Conservation (phyloP, 2,797 vertebrate genomes). For the Centroberyx gerrardi region DNA sequence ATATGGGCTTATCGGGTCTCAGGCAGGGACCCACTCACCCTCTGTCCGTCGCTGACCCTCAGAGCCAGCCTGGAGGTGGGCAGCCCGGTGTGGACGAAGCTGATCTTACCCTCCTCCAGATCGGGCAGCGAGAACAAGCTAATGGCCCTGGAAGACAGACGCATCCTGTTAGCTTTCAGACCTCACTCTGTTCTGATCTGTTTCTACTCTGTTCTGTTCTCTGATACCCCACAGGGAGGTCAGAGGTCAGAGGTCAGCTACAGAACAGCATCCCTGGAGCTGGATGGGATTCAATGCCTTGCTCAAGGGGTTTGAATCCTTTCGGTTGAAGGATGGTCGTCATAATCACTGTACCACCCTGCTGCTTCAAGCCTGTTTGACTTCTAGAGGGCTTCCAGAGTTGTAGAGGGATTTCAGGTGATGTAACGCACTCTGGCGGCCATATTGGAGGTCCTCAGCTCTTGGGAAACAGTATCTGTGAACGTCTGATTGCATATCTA, state of each 20-base stretch:
- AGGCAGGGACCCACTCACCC: conserved; percentile 54
- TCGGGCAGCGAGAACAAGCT: conserved; percentile 86
- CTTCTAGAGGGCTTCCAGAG: no score
- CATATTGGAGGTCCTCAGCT: no score
- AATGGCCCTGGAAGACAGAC: conserved; percentile 73
- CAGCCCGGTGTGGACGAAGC: conserved; percentile 88
- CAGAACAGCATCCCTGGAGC: not conserved
- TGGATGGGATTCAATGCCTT: not conserved
- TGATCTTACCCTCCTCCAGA: conserved; percentile 87
- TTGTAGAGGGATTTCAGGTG: no score
- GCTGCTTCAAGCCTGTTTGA: no score
- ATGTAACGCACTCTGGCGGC: no score
- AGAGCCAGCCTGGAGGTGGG: conserved; percentile 88
- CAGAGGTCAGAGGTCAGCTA: not conserved
- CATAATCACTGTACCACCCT: no score
- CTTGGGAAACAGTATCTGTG: no score
- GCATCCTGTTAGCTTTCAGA: conserved; percentile 2
- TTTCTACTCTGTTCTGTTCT: not conserved
- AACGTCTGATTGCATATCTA: no score
- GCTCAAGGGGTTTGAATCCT: no score
- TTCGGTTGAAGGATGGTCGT: no score
- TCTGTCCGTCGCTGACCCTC: conserved; percentile 91
- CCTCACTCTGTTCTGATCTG: not conserved
- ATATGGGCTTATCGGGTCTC: no score
- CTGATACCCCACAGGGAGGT: not conserved